Evolutionary conservation across 2,113 vertebrate species (phyloP), one percentile per base, ranked within the genome.

Genomic region (Sinocyclocheilus maitianheensis): DNA sequence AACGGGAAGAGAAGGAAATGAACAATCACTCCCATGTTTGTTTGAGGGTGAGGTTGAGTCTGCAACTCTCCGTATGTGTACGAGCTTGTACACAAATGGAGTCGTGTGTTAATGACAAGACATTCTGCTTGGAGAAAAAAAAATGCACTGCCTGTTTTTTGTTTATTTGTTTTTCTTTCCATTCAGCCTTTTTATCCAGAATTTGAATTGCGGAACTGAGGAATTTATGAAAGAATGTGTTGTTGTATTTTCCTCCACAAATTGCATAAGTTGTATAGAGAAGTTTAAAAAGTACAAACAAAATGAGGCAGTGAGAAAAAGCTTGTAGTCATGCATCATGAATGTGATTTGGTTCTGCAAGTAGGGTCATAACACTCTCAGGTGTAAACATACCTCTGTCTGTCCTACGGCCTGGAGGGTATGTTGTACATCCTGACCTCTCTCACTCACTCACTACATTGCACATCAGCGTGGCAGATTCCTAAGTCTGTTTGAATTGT

Each of bases 1-100:
- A 94, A 95, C 81, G 63, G 92, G 89, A 94, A 95, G 86, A 63
- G 91, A 88, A 92, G 94, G 94, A 95, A 95, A 95, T 95, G 94
- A 94, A 92, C 92, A 93, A 95, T 95, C 94, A 94, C 91, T 89
- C 90, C 87, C 90, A 90, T 94, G 92, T 94, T 94, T 94, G 93
- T 90, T 90, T 87, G 86, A 85, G 84, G 78, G 69, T 86, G 88
- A 86, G 90, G 88, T 87, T 87, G 91, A 88, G 87, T 87, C 85
- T 89, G 81, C 85, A 72, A 86, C 79, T 88, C 81, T 85, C 65
- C 77, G 77, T 81, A 83, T 90, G 85, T 89, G 85, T 86, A 43
- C 84, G 60, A 88, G 87, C 69, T 77, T 51, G 58, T 81, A 80
- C 20, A 58, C 51, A 84, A 67, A 84, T 71, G 77, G 22, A 65